Conservation (phyloP, 2,113 vertebrate genomes). For the Meriones unguiculatus region DNA sequence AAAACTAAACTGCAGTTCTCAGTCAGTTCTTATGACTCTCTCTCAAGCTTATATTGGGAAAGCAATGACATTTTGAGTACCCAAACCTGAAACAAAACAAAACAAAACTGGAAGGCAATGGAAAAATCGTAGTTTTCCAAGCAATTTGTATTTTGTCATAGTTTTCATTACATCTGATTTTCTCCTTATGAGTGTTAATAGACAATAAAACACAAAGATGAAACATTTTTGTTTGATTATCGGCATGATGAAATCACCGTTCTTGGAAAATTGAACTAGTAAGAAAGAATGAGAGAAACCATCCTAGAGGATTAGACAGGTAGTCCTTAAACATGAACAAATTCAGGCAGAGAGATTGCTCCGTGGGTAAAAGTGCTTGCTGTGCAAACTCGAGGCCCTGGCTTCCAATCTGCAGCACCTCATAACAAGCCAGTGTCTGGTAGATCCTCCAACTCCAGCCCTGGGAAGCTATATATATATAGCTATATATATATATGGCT, state of each 20-base stretch:
- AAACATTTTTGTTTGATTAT: not conserved
- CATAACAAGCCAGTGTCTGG: not conserved
- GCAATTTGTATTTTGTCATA: constrained; percentile 11
- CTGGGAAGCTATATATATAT: not conserved
- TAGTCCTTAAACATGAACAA: not conserved
- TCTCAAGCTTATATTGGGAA: not conserved
- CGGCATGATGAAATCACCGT: not conserved
- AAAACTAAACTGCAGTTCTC: constrained; percentile 50
- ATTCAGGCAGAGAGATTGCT: too few relatives aligned
- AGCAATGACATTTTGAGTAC: not conserved
- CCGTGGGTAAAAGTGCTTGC: not conserved
- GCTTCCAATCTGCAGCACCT: not conserved
- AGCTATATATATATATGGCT: too few relatives aligned
- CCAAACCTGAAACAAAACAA: not conserved
- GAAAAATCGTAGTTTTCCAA: not conserved
- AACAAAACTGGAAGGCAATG: not conserved
- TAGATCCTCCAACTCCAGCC: not conserved
- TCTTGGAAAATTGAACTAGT: not conserved
- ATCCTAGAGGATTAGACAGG: not conserved
- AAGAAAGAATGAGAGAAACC: not conserved
- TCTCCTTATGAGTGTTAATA: not conserved
- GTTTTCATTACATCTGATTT: not conserved
- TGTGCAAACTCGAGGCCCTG: not conserved
- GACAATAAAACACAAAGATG: not conserved
- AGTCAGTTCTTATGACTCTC: constrained; percentile 22